Conservation (phyloP, 2,113 vertebrate species). For the Thymallus thymallus region DNA sequence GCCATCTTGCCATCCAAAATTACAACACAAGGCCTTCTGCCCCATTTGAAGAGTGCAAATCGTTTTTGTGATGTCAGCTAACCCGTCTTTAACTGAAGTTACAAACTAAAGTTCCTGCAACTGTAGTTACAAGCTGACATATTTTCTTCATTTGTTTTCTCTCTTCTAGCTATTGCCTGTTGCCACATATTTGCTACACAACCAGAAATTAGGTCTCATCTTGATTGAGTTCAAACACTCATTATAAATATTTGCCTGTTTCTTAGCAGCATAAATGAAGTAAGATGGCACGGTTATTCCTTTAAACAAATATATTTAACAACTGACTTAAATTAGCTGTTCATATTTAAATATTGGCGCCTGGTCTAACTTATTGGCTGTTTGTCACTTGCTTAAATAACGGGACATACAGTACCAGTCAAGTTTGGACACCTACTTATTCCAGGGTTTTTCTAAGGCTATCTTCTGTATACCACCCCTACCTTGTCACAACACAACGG, state of each 20-base stretch:
- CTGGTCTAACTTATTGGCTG: too few relatives aligned
- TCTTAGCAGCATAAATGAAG: constrained; percentile 15
- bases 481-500: too few relatives aligned
- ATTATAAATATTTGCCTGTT: constrained; percentile 29
- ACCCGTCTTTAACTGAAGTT: too few relatives aligned
- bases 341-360: neutral
- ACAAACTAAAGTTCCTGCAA: constrained; percentile 6
- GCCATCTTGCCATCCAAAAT: too few relatives aligned
- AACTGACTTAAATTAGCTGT: neutral
- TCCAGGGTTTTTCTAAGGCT: too few relatives aligned
- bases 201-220: constrained; percentile 3
- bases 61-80: too few relatives aligned
- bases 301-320: neutral
- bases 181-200: constrained; percentile 3
- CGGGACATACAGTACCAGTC: too few relatives aligned
- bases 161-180: constrained; percentile 11
- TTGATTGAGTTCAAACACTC: constrained; percentile 5
- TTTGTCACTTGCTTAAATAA: too few relatives aligned
- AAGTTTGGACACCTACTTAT: too few relatives aligned
- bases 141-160: constrained; percentile 16
- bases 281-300: neutral
- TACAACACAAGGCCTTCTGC: too few relatives aligned
- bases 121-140: neutral
- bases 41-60: too few relatives aligned
- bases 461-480: too few relatives aligned